Base-by-base conservation (phyloP, 2,797 vertebrate species). In the Sebastes jordani region DNA sequence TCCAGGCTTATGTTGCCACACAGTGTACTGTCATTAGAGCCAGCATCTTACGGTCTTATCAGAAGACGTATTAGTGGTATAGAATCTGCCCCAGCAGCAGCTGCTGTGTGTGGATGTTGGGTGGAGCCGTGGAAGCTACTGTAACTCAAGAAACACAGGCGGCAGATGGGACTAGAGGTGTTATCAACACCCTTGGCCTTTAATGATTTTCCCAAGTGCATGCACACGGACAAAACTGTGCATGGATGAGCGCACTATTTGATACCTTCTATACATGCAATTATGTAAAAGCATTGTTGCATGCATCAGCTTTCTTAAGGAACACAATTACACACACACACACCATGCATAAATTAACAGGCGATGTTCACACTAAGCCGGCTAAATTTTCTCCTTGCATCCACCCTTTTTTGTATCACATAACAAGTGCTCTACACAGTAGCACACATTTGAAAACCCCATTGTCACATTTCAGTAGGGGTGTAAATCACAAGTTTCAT, bases 81-180 rank as follows among this genome's bases (percentile, higher is more conserved):
- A 73, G 82, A 88, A 82, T 68, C 72, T 79, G 85, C 71, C 81
- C 23, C 16, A 13, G 58, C 79, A 81, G 84, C 93, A 93, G 90
- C 88, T 91, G 91, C 49, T 68, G 76, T 73, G 74, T 80, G 84
- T 84, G 76, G 56, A 81, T 59, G 84, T 76, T 46, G 84, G 87
- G 82, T 54, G 75, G 85, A 71, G 84, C 84, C 2, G 25, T 22
- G 75, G 55, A 74, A 79, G 78, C 23, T 32, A 32, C 62, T 82
- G 93, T 95, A 92, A 95, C 89, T 84, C 75, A 92, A 95, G 87
- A 67, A 86, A 89, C 79, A 69, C 81, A 77, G 80, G 25, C 54
- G 83, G 89, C 95, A 95, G 94, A 93, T 88, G 93, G 92, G 75
- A 86, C 29, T 20, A 71, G 58, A 92, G 86, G 92, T 91, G 90